Evolutionary conservation across 2,888 invertebrate species (phyloP).

Genomic region (Panopea generosa): DNA sequence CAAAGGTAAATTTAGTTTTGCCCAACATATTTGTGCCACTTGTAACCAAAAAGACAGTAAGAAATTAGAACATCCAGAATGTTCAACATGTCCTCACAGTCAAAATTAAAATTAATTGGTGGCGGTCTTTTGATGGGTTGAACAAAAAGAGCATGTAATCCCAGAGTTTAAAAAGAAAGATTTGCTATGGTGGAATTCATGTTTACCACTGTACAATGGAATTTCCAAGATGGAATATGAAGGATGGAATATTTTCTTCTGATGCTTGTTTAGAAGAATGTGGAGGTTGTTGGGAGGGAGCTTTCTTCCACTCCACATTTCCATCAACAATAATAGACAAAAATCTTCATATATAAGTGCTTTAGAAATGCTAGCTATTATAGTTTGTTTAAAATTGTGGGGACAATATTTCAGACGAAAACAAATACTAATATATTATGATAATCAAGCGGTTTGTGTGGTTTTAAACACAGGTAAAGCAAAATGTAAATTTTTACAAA

Average conservation of each 20-base stretch:
- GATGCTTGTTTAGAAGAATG: slow-evolving; percentile 32
- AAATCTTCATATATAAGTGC: slow-evolving; percentile 23
- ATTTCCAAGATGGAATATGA: slow-evolving; percentile 34
- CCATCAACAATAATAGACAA: slow-evolving; percentile 14
- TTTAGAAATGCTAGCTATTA: slow-evolving; percentile 35
- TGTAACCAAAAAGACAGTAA: too few species aligned
- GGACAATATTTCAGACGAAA: background rate
- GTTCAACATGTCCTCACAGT: slow-evolving; percentile 4
- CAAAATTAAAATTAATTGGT: background rate
- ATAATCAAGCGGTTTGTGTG: slow-evolving; percentile 11
- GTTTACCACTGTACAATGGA: slow-evolving; percentile 36
- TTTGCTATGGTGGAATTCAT: slow-evolving; percentile 31
- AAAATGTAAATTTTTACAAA: slow-evolving; percentile 1
- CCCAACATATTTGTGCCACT: too few species aligned
- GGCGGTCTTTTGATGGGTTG: too few species aligned
- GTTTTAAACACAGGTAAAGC: slow-evolving; percentile 11
- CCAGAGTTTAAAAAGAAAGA: slow-evolving; percentile 24
- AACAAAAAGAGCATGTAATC: slow-evolving; percentile 3
- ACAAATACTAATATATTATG: slow-evolving; percentile 7
- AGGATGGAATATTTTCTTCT: slow-evolving; percentile 9
- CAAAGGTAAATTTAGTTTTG: slow-evolving; percentile 38
- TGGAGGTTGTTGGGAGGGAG: slow-evolving; percentile 20
- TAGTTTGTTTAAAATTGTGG: slow-evolving; percentile 31
- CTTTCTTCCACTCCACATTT: slow-evolving; percentile 22
- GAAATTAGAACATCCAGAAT: too few species aligned